Conservation (phyloP, 2,797 vertebrate genomes). For the Hybognathus amarus region DNA sequence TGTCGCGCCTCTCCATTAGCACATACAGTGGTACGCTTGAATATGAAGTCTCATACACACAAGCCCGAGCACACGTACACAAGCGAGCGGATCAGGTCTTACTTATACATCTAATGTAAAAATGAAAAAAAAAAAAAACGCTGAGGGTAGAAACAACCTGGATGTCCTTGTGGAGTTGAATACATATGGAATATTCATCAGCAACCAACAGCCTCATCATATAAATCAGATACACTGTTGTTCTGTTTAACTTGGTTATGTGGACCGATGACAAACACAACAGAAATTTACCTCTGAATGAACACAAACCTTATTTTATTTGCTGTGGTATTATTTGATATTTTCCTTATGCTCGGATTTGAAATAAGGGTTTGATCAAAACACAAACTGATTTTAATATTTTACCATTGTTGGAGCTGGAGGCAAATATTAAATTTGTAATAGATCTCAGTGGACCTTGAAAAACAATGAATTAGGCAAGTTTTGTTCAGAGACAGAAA, state of each 20-base stretch:
- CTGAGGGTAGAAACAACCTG: constrained; percentile 25
- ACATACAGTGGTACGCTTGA: constrained; percentile 56
- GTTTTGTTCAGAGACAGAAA: constrained; percentile 8
- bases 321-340: constrained; percentile 2
- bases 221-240: not conserved
- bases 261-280: not conserved
- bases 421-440: constrained; percentile 38
- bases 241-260: not conserved
- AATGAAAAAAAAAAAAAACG: constrained; percentile 10
- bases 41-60: constrained; percentile 54
- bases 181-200: constrained; percentile 28
- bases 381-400: constrained; percentile 25
- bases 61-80: not conserved
- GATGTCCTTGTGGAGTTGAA: constrained; percentile 27
- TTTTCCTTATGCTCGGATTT: constrained; percentile 4
- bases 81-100: constrained; percentile 57
- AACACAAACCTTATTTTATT: constrained; percentile 12
- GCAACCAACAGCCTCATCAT: not conserved
- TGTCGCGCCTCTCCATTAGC: constrained; percentile 56
- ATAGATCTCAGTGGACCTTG: constrained; percentile 43
- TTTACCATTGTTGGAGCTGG: constrained; percentile 39
- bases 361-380: constrained; percentile 26
- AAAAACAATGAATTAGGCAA: constrained; percentile 30
- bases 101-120: constrained; percentile 62
- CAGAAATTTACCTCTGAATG: not conserved